Evolutionary conservation across 1,140 invertebrate genomes (phyloP), one percentile per base, ranked within the genome.

Genomic region (Paralvinella palmiformis): DNA sequence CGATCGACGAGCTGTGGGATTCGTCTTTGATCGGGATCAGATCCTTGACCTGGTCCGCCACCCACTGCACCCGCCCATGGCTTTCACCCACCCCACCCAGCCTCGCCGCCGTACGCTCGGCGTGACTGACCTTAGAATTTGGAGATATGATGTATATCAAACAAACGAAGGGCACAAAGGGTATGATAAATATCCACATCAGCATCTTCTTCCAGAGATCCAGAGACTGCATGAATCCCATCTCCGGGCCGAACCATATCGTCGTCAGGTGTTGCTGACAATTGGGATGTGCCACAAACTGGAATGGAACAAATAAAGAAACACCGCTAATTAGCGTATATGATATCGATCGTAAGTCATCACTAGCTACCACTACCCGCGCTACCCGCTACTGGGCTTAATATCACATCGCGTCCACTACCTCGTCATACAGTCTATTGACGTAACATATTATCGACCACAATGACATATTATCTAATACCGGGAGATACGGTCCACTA

Each of bases 281-380:
- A 84, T 98, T 98, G 1, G 96, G 93, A 83, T 99, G 96, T 48
- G 95, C 91, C 66, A 98, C 95, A 83, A 99, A 99, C 94, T 98
- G 83, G 45, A 83, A 72, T 24, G 29, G 15, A 33, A 59, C 1
- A n/a, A 58, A n/a, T n/a, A n/a, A n/a, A n/a, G n/a, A n/a, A n/a
- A n/a, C n/a, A n/a, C 20, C 6, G 20, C 10, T 27, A 52, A n/a
- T 15, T 7, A 15, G 7, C 10, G 15, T 52, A 15, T 44, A 13
- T 44, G 10, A 13, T 44, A 44, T 44, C n/a, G 37, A 13, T 44
- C n/a, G 10, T 44, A 13, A 13, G 10, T 44, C 10, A 44, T 44
- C n/a, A n/a, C n/a, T 44, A 13, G 37, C 37, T 13, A n/a, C n/a
- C 37, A 13, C 37, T 13, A n/a, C 37, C 10, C 37, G n/a, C 37